Evolutionary conservation across 1,140 invertebrate species (phyloP).

Genomic region (Lepidurus couesii): DNA sequence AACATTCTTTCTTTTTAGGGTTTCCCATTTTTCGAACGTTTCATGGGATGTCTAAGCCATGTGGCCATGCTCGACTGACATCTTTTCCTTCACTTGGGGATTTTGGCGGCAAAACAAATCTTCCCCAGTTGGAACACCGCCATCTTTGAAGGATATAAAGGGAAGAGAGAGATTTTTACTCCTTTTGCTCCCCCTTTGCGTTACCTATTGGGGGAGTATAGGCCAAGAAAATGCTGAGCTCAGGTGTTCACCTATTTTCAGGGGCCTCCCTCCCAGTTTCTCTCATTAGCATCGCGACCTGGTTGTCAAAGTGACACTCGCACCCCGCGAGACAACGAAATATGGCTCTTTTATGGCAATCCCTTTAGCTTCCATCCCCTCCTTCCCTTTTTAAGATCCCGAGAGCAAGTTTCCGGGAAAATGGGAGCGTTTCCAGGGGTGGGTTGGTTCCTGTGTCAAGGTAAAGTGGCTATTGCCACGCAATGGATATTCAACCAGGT

Average conservation of each 20-base stretch:
- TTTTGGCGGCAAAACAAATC: not conserved
- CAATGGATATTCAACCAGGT: not conserved
- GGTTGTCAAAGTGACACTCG: constrained; percentile 21
- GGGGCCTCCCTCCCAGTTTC: not conserved
- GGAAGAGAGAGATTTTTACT: not conserved
- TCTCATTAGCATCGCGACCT: constrained; percentile 18
- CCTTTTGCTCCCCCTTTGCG: not conserved
- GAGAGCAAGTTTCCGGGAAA: not conserved
- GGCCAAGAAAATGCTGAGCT: not conserved
- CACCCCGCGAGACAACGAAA: constrained; percentile 4
- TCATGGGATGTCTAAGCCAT: not conserved
- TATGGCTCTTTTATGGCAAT: constrained; percentile 19
- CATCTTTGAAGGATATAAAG: not conserved
- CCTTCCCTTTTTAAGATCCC: too few species aligned
- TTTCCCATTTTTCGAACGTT: not conserved
- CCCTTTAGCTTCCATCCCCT: not conserved
- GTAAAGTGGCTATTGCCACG: not conserved
- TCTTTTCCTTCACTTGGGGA: not conserved
- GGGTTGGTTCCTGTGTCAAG: not conserved
- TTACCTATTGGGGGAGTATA: not conserved
- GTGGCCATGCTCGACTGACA: not conserved
- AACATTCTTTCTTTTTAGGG: constrained; percentile 1
- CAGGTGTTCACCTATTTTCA: not conserved
- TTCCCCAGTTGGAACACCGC: not conserved
- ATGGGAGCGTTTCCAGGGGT: not conserved